Conservation (phyloP, 37 sponge, comb jelly and placozoan species). For the Cliona cf. orientalis region DNA sequence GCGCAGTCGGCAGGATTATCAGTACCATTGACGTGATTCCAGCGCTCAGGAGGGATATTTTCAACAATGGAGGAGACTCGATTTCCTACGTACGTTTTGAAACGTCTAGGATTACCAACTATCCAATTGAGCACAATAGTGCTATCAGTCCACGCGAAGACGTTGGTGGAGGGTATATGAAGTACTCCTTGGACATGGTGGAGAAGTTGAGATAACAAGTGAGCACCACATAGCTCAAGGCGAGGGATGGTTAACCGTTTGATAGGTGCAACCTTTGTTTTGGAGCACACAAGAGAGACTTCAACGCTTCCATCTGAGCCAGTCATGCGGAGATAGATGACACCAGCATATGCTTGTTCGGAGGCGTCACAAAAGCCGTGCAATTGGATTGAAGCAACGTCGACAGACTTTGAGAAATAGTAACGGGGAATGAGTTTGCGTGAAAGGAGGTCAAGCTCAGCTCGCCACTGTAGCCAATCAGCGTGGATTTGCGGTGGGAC, state of each 20-base stretch:
- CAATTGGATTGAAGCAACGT: background rate
- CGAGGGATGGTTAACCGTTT: no score
- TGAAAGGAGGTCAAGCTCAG: conserved; percentile 11
- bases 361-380: conserved; percentile 45
- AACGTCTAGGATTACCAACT: background rate
- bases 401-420: conserved; percentile 13
- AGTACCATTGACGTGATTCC: conserved; percentile 7
- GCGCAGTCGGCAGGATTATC: background rate
- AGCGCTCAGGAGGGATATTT: background rate
- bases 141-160: conserved; percentile 11
- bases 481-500: conserved; percentile 15
- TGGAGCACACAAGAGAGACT: conserved; percentile 1
- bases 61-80: background rate
- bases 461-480: conserved; percentile 25
- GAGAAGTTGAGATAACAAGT: conserved; percentile 22
- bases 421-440: conserved; percentile 12
- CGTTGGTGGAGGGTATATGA: background rate
- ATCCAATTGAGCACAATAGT: background rate
- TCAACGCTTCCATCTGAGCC: background rate
- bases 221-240: no score
- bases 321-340: conserved; percentile 12
- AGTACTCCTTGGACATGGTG: background rate
- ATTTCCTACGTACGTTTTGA: conserved; percentile 31
- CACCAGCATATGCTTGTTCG: conserved; percentile 27
- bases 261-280: conserved; percentile 19